Percentiles rank a stretch among this genome's conserved stretches.
These are phyloP conservation scores for Helarctos malayanus DNA, from an alignment of 2,797 vertebrate genomes.

Conservation along the genomic window DNA sequence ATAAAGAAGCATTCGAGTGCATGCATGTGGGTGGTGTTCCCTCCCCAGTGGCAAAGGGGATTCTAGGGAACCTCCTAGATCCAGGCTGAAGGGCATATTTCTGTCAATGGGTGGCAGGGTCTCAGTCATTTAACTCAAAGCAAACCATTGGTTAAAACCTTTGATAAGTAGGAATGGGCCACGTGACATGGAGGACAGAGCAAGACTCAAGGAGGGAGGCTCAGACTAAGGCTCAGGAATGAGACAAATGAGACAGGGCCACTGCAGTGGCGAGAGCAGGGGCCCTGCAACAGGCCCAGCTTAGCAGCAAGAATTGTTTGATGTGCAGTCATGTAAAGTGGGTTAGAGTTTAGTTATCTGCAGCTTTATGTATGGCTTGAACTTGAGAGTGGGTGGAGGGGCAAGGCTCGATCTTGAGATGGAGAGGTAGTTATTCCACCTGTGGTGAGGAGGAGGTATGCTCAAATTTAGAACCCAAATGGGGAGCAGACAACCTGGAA, in stretches of 20 bases:
- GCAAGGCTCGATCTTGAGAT: neutral
- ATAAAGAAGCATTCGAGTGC: neutral
- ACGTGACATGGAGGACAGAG: neutral
- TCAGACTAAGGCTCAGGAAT: neutral
- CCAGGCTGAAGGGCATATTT: neutral
- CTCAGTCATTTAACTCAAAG: neutral
- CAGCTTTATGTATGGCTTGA: neutral
- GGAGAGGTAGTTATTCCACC: neutral
- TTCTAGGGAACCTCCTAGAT: neutral
- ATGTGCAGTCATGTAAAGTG: neutral
- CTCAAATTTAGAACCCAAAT: constrained; percentile 27
- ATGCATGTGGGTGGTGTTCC: neutral
- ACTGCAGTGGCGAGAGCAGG: neutral
- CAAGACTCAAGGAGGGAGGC: neutral
- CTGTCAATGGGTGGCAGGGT: neutral
- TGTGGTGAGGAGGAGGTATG: neutral
- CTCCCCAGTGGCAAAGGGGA: neutral
- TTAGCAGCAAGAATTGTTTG: neutral
- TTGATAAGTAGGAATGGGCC: neutral
- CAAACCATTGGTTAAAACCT: neutral
- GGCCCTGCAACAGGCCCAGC: neutral
- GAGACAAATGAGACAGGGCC: neutral
- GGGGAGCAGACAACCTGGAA: neutral
- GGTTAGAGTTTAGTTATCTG: neutral
- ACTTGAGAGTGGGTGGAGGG: neutral